These are phyloP conservation scores for Heliconius cydno DNA, from an alignment of 2,888 invertebrate genomes.

Conservation along the genomic window DNA sequence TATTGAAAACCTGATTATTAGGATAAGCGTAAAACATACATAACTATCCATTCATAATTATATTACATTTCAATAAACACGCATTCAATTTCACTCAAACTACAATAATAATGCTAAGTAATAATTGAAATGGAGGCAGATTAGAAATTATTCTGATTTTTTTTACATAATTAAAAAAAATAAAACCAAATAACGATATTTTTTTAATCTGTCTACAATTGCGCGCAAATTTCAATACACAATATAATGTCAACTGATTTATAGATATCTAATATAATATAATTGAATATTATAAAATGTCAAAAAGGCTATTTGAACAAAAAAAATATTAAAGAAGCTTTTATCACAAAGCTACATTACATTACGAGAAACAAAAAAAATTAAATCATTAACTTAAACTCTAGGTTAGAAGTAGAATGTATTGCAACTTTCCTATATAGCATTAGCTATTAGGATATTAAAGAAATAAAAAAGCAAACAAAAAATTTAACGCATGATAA, in stretches of 20 bases:
- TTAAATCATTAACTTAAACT: slow-evolving; percentile 57
- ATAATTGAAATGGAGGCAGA: slow-evolving; percentile 20
- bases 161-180: neutral
- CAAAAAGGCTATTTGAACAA: neutral
- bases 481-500: slow-evolving; percentile 19
- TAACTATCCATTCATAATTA: slow-evolving; percentile 48
- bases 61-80: slow-evolving; percentile 49
- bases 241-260: neutral
- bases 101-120: slow-evolving; percentile 32
- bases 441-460: slow-evolving; percentile 34
- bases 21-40: slow-evolving; percentile 77
- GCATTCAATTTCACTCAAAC: slow-evolving; percentile 44
- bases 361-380: neutral
- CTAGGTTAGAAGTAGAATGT: slow-evolving; percentile 66
- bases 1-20: slow-evolving; percentile 81
- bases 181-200: slow-evolving; percentile 3
- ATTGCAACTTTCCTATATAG: slow-evolving; percentile 68
- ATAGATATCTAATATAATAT: neutral
- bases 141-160: neutral
- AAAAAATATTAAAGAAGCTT: slow-evolving; percentile 5
- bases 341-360: neutral
- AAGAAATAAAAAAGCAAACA: slow-evolving; percentile 34
- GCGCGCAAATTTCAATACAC: neutral
- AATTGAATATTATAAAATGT: slow-evolving; percentile 7
- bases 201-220: slow-evolving; percentile 16